Percentiles rank a stretch among this genome's conserved stretches.
Evolutionary conservation across 2,888 invertebrate genomes (phyloP).

Genomic region (Chydorus sphaericus): DNA sequence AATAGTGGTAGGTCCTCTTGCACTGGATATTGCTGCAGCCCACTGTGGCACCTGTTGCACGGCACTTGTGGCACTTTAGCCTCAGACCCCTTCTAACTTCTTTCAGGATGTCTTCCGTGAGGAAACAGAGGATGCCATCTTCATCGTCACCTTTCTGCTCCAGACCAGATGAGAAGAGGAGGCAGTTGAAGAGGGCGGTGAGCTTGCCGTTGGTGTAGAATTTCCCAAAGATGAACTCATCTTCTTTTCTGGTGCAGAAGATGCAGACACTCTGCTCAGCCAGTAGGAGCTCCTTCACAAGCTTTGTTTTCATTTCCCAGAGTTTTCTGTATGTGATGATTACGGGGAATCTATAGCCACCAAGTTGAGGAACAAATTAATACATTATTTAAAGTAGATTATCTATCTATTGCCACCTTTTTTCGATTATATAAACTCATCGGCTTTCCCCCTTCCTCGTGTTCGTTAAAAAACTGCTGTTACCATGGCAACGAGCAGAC

Average conservation of each 20-base stretch:
- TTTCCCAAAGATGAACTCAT: slow-evolving; percentile 13
- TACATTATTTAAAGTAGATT: no score
- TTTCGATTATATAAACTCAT: no score
- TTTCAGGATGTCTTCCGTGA: slow-evolving; percentile 46
- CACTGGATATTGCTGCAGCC: slow-evolving; percentile 52
- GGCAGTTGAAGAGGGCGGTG: slow-evolving; percentile 56
- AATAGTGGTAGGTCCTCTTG: slow-evolving; percentile 52
- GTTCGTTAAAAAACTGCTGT: no score
- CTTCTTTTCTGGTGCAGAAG: slow-evolving; percentile 9
- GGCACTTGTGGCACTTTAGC: slow-evolving; percentile 55
- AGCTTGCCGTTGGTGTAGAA: slow-evolving; percentile 30
- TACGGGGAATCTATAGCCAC: no score
- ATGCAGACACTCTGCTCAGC: neutral
- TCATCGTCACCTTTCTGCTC: slow-evolving; percentile 49
- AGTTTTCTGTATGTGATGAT: no score
- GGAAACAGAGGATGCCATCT: slow-evolving; percentile 58
- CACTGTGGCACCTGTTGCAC: slow-evolving; percentile 47
- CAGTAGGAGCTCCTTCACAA: no score
- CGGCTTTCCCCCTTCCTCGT: no score
- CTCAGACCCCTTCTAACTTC: slow-evolving; percentile 47
- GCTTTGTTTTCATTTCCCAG: no score
- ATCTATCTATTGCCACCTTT: no score
- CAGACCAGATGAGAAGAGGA: slow-evolving; percentile 53
- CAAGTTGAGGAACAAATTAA: no score
- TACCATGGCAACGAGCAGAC: no score